Evolutionary conservation across 2,797 vertebrate species (phyloP).

Genomic region (Delichon dasypus): DNA sequence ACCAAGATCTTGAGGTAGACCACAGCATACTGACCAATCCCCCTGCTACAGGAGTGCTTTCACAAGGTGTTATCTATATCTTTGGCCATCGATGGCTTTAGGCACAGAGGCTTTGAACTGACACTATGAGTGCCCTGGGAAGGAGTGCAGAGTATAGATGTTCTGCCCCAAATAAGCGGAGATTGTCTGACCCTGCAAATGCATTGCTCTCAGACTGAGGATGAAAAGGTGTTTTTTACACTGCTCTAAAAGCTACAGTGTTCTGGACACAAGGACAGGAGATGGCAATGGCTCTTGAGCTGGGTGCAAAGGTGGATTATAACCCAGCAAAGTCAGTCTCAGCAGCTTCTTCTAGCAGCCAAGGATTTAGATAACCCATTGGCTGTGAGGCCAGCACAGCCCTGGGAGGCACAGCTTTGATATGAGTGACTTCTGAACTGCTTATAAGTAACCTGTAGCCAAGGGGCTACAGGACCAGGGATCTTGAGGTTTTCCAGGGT

Average conservation of each 20-base stretch:
- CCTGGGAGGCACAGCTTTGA: neutral
- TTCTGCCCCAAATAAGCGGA: neutral
- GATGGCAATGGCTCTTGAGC: neutral
- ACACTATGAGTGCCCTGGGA: neutral
- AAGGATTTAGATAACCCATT: neutral
- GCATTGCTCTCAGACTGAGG: neutral
- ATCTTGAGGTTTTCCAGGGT: neutral
- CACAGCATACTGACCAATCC: neutral
- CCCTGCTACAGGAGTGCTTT: neutral
- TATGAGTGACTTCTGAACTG: neutral
- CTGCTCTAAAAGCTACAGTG: neutral
- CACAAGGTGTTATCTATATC: neutral
- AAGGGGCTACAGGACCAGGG: neutral
- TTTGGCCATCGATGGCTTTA: neutral
- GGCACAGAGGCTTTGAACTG: neutral
- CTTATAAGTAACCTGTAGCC: neutral
- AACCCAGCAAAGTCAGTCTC: neutral
- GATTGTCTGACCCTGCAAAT: neutral
- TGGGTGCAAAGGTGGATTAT: neutral
- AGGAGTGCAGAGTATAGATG: neutral
- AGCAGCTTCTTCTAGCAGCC: neutral
- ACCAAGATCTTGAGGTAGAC: neutral
- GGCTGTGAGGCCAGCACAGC: neutral
- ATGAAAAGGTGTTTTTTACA: rapidly evolving
- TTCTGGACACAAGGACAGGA: neutral